Base-by-base conservation (phyloP, 2,888 invertebrate genomes). In the Chorisops tibialis region DNA sequence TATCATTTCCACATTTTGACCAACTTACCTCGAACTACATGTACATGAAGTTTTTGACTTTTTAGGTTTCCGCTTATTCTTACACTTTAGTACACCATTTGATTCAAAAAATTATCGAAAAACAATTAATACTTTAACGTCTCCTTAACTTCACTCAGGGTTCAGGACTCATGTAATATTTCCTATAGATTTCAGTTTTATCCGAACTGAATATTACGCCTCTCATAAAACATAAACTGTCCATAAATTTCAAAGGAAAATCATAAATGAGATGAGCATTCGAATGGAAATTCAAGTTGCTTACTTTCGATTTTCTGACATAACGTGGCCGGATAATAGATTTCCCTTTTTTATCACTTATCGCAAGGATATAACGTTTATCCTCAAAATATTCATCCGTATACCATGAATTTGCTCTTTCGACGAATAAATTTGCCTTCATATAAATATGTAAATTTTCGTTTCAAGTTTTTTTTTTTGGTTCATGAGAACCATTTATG, bases 381-480 rank as follows among this genome's bases (percentile, higher is more conserved):
- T 37, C 9, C 38, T 1, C 19, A 11, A 49, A 12, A 37, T 18
- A 5, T 37, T 12, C 37, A 2, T 18, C 7, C 37, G 11, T 21
- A 35, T 49, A 12, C 37, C 1, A 51, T 51, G 18, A 51, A 51
- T 51, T 51, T 37, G 18, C 24, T n/a, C n/a, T 18, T 35, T 18
- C 2, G 11, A 50, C 6, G 51, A 18, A 51, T 37, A 50, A 50
- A 38, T 51, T 19, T 51, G 12, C 38, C 30, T 22, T 7, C 51
- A 51, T 37, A 38, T 7, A 51, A 51, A 51, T 51, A 51, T 51
- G 51, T 16, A 51, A 37, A 38, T 51, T 51, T 37, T 30, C 35
- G 35, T 38, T 51, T 5, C 7, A 30, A 30, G 30, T 30, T 30
- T 30, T 30, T 30, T 9, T n/a, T n/a, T n/a, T n/a, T n/a, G n/a